phyloP scores from a whole-genome alignment of 2,797 vertebrate genomes.

The Rousettus madagascariensis region DNA sequence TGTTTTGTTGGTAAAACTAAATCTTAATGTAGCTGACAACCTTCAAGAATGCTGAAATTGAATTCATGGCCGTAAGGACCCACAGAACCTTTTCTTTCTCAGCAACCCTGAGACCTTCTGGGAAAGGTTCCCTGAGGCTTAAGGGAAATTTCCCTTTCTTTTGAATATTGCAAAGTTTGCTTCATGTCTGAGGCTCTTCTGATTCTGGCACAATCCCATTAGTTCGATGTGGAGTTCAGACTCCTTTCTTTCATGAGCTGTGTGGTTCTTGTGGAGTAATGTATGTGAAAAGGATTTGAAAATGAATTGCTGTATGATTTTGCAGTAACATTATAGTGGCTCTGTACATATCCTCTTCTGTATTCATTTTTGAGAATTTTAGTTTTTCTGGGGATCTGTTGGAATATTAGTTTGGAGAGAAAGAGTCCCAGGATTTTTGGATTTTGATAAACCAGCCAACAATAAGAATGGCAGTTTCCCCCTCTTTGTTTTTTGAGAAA shows the following conservation, averaged over 20 bases:
- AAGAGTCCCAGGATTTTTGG: not conserved
- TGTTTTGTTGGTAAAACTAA: not conserved
- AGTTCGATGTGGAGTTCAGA: not conserved
- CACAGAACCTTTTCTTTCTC: slow-evolving; percentile 3
- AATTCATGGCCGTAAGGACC: not conserved
- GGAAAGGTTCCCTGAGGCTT: not conserved
- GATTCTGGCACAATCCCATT: not conserved
- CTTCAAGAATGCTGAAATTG: not conserved
- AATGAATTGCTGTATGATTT: not conserved
- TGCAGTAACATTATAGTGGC: not conserved
- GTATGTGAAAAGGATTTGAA: not conserved
- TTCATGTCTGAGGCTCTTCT: not conserved
- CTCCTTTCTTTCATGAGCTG: not conserved
- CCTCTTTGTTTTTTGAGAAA: not conserved
- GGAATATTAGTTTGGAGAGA: not conserved
- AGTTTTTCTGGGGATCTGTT: not conserved
- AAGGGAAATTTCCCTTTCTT: not conserved
- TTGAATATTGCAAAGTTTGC: not conserved
- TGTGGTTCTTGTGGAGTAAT: not conserved
- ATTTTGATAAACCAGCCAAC: not conserved
- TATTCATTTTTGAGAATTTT: not conserved
- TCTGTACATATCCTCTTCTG: not conserved
- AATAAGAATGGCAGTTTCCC: not conserved
- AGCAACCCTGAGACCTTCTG: slow-evolving; percentile 22
- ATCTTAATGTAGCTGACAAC: not conserved